phyloP scores from a whole-genome alignment of 2,888 invertebrate species.

The Leucophenga montana region DNA sequence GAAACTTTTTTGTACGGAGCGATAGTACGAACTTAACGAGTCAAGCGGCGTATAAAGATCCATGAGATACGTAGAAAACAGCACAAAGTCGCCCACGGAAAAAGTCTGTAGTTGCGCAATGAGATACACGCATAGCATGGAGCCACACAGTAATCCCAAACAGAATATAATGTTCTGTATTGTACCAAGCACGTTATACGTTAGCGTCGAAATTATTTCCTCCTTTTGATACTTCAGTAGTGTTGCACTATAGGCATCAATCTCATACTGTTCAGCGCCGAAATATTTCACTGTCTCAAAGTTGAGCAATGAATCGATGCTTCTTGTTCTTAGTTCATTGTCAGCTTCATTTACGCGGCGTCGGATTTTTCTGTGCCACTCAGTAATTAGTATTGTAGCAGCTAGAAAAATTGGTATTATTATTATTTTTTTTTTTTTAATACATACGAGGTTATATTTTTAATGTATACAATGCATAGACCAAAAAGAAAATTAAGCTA shows the following conservation, averaged over 20 bases:
- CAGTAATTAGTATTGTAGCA: constrained; percentile 89
- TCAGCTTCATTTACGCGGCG: constrained; percentile 95
- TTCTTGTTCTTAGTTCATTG: constrained; percentile 91
- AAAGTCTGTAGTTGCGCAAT: constrained; percentile 81
- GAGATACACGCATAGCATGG: constrained; percentile 90
- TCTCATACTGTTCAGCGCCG: constrained; percentile 94
- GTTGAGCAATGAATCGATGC: constrained; percentile 96
- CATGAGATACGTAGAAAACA: constrained; percentile 95
- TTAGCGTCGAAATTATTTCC: constrained; percentile 90
- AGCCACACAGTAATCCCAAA: constrained; percentile 87
- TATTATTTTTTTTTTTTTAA: too few species aligned
- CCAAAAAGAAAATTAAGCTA: too few species aligned
- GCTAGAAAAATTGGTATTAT: constrained; percentile 74
- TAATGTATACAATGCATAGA: too few species aligned
- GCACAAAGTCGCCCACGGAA: constrained; percentile 95
- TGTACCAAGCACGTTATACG: constrained; percentile 91
- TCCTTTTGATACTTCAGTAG: constrained; percentile 89
- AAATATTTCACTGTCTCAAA: constrained; percentile 99
- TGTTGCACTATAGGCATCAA: constrained; percentile 87
- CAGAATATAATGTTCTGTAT: constrained; percentile 93
- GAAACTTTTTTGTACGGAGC: constrained; percentile 97
- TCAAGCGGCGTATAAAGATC: constrained; percentile 96
- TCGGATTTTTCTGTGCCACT: constrained; percentile 97
- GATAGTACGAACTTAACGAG: constrained; percentile 98
- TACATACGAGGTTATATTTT: too few species aligned